A percentile compares a stretch with the other conserved stretches of the same genome.
Evolutionary conservation across 1,140 invertebrate genomes (phyloP).

Genomic region (Neodiprion lecontei): DNA sequence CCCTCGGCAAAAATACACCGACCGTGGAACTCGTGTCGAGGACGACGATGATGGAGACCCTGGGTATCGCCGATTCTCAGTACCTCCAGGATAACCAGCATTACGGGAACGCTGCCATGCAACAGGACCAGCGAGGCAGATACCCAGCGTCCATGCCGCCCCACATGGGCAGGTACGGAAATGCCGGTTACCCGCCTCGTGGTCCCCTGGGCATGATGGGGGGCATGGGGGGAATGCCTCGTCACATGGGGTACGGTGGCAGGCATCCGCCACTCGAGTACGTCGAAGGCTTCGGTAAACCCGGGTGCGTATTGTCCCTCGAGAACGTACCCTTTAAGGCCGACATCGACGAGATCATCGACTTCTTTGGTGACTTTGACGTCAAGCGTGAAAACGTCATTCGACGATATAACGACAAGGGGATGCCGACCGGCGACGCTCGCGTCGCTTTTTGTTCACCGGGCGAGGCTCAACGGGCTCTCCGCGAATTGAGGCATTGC

Average conservation of each 20-base stretch:
- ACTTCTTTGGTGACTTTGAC: slow-evolving; percentile 83
- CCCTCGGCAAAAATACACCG: slow-evolving; percentile 71
- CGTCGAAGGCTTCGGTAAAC: slow-evolving; percentile 73
- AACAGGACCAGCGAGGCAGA: slow-evolving; percentile 47
- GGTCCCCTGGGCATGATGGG: slow-evolving; percentile 54
- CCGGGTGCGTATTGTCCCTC: slow-evolving; percentile 82
- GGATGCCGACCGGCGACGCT: slow-evolving; percentile 88
- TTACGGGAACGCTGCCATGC: slow-evolving; percentile 28
- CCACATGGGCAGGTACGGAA: slow-evolving; percentile 47
- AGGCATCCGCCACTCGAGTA: slow-evolving; percentile 47
- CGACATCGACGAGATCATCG: slow-evolving; percentile 84
- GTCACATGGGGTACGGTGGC: slow-evolving; percentile 40
- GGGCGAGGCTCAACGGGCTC: slow-evolving; percentile 77
- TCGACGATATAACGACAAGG: slow-evolving; percentile 81
- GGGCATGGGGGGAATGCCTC: slow-evolving; percentile 41
- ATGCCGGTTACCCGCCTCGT: slow-evolving; percentile 48
- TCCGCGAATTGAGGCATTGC: slow-evolving; percentile 65
- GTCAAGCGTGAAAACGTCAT: slow-evolving; percentile 80
- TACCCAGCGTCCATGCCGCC: slow-evolving; percentile 45
- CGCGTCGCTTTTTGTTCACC: slow-evolving; percentile 81
- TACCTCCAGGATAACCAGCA: slow-evolving; percentile 31
- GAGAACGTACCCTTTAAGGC: slow-evolving; percentile 89
- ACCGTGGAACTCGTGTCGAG: slow-evolving; percentile 72
- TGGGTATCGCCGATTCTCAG: slow-evolving; percentile 50
- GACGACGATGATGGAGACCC: slow-evolving; percentile 63